These are phyloP conservation scores for Palythoa heliodiscus DNA, from an alignment of 92 coral and sea anemone species.

Conservation along the genomic window DNA sequence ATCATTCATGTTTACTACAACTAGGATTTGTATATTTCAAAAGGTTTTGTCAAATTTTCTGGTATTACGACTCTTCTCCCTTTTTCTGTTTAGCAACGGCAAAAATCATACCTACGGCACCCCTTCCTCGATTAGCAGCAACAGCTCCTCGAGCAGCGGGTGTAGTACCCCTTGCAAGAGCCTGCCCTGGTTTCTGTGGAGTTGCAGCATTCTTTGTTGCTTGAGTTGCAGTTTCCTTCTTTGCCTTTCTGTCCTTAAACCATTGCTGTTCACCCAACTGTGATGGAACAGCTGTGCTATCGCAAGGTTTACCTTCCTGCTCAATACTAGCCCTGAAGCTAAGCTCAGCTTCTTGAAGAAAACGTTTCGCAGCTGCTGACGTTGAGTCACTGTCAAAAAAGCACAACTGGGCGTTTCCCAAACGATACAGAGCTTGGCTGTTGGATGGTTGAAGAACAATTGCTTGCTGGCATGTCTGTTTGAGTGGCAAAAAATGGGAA, in stretches of 20 bases:
- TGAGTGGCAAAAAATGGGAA: not conserved
- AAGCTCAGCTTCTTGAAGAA: constrained; percentile 82
- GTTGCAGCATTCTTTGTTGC: constrained; percentile 42
- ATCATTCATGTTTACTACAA: no score
- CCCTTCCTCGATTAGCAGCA: constrained; percentile 52
- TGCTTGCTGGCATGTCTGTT: constrained; percentile 93
- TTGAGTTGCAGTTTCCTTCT: constrained; percentile 56
- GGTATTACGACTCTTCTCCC: no score
- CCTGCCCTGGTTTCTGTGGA: constrained; percentile 45
- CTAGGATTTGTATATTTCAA: no score
- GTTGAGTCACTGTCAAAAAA: constrained; percentile 83
- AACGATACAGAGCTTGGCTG: constrained; percentile 85
- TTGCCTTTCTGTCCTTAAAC: constrained; percentile 80
- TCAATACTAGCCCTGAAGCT: constrained; percentile 87
- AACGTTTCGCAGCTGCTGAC: constrained; percentile 49
- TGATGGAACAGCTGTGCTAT: constrained; percentile 68
- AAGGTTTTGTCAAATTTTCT: no score
- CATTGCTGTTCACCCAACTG: constrained; percentile 78
- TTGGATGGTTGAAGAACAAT: constrained; percentile 86
- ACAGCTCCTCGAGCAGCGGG: constrained; percentile 54
- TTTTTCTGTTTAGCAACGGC: no score
- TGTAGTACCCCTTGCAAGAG: constrained; percentile 45
- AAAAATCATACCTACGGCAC: constrained; percentile 19
- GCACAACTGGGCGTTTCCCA: constrained; percentile 92
- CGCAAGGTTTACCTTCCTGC: constrained; percentile 79